phyloP scores from a whole-genome alignment of 2,888 invertebrate species.

The Perizoma affinitatum region DNA sequence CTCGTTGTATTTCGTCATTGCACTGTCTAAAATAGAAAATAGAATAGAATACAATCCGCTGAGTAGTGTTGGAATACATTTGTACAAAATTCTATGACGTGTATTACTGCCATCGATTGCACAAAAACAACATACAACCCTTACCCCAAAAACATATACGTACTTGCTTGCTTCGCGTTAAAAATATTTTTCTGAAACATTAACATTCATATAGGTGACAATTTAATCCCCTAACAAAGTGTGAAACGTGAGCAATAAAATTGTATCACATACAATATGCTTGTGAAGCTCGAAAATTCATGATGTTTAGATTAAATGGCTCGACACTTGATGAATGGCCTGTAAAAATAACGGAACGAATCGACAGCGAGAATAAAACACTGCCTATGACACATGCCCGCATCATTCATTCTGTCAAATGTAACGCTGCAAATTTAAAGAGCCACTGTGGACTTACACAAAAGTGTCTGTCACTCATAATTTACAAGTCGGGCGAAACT shows the following conservation, averaged over 20 bases:
- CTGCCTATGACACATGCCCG: constrained; percentile 41
- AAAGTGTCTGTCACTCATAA: constrained; percentile 34
- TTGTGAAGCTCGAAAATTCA: constrained; percentile 62
- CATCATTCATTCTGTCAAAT: constrained; percentile 49
- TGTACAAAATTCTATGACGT: too few relatives aligned
- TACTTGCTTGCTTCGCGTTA: too few relatives aligned
- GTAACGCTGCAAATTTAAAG: constrained; percentile 39
- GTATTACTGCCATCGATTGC: too few relatives aligned
- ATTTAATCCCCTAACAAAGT: constrained; percentile 34
- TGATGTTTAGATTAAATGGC: constrained; percentile 73
- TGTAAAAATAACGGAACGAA: constrained; percentile 60
- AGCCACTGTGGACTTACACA: constrained; percentile 31
- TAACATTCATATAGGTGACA: constrained; percentile 11
- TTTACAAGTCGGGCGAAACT: constrained; percentile 26
- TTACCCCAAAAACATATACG: too few relatives aligned
- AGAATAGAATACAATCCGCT: too few relatives aligned
- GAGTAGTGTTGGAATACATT: too few relatives aligned
- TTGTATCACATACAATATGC: constrained; percentile 49
- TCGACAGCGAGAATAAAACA: constrained; percentile 57
- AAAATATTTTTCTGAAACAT: too few relatives aligned
- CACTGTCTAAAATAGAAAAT: too few relatives aligned
- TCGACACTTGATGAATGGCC: constrained; percentile 67
- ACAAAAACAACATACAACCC: too few relatives aligned
- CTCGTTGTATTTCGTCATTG: too few relatives aligned
- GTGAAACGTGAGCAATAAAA: constrained; percentile 45